phyloP scores from a whole-genome alignment of 2,113 vertebrate species.

The Alligator sinensis region DNA sequence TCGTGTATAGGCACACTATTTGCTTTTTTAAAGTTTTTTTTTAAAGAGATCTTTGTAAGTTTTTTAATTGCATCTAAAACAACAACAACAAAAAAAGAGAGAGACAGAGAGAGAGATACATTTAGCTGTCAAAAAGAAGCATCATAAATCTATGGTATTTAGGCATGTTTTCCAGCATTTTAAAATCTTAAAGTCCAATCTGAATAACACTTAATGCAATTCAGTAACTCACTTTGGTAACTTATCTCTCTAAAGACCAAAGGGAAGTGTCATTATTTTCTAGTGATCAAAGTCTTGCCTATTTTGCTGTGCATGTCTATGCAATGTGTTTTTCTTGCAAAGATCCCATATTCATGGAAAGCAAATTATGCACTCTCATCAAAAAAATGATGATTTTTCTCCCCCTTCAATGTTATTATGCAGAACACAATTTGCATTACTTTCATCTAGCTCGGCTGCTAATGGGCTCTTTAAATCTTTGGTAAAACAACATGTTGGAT shows the following conservation, averaged over 20 bases:
- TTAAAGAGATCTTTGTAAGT: background rate
- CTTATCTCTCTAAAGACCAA: background rate
- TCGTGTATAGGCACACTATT: too few relatives aligned
- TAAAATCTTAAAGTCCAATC: background rate
- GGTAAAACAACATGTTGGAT: background rate
- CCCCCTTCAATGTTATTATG: background rate
- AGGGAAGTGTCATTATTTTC: background rate
- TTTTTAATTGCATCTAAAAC: background rate
- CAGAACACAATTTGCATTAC: background rate
- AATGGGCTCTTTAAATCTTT: background rate
- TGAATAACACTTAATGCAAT: background rate
- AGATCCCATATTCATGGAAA: background rate
- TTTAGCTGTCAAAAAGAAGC: background rate
- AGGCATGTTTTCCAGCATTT: background rate
- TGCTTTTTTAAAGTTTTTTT: background rate
- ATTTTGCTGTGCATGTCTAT: background rate
- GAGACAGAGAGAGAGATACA: background rate
- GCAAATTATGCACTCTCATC: background rate
- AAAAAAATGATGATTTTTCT: background rate
- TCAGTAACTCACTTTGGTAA: background rate
- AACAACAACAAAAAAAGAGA: too few relatives aligned
- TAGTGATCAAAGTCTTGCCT: background rate
- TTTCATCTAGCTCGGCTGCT: background rate
- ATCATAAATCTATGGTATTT: background rate
- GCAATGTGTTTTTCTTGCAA: background rate